A percentile compares a stretch with the other conserved stretches of the same genome.
Conservation (phyloP, 2,888 invertebrate species). For the Idaea biselata region DNA sequence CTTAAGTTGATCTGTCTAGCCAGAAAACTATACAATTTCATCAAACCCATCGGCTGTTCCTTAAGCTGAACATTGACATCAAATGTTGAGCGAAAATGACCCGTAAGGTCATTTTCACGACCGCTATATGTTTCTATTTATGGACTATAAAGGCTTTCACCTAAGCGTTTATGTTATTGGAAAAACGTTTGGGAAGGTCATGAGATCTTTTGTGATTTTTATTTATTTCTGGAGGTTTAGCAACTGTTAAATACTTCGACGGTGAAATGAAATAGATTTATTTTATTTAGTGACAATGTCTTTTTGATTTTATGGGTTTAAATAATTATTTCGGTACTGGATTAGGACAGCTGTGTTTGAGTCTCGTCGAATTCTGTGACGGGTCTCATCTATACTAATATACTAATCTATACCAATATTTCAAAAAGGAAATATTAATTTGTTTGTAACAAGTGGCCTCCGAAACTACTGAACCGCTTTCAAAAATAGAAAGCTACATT, state of each 20-base stretch:
- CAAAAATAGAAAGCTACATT: too few species aligned
- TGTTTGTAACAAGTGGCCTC: too few species aligned
- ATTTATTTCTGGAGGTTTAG: neutral
- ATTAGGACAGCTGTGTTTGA: too few species aligned
- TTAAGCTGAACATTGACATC: conserved; percentile 40
- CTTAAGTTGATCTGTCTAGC: neutral
- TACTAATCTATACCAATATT: too few species aligned
- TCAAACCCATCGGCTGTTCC: conserved; percentile 20
- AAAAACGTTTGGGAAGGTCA: conserved; percentile 37
- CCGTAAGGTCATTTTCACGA: conserved; percentile 29
- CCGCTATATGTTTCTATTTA: conserved; percentile 66
- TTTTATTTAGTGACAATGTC: neutral
- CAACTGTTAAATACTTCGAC: neutral
- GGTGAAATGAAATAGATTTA: neutral
- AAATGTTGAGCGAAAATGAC: conserved; percentile 52
- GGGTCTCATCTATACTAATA: too few species aligned
- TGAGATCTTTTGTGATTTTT: neutral
- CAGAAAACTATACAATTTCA: neutral
- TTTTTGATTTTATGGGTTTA: neutral
- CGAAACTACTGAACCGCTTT: too few species aligned
- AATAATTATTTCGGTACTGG: too few species aligned
- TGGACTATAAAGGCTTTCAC: conserved; percentile 66
- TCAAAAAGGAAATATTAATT: too few species aligned
- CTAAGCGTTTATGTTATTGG: conserved; percentile 59
- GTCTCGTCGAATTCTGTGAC: too few species aligned